Conservation (phyloP, 2,797 vertebrate species). For the Eulemur mongoz region DNA sequence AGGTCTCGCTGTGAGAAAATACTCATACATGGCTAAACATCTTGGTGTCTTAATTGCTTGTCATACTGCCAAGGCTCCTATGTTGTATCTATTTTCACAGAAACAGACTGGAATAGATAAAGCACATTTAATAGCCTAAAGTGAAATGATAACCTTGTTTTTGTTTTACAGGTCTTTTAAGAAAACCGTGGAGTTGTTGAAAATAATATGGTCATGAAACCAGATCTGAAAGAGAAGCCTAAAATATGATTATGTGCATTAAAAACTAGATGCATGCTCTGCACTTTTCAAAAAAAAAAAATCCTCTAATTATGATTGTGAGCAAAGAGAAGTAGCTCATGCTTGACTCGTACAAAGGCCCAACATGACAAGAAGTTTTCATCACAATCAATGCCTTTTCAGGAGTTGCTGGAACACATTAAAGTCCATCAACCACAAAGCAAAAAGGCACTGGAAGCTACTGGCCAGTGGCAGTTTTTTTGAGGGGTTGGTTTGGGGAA, state of each 20-base stretch:
- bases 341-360: conserved; percentile 58
- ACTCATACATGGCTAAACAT: conserved; percentile 87
- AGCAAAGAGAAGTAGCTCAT: conserved; percentile 70
- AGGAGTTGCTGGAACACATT: background rate
- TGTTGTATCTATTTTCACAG: conserved; percentile 84
- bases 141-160: conserved; percentile 70
- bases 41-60: conserved; percentile 89
- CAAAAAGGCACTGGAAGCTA: conserved; percentile 1
- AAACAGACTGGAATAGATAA: conserved; percentile 83
- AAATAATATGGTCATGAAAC: conserved; percentile 59
- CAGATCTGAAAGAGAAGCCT: conserved; percentile 19
- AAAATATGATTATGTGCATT: conserved; percentile 52
- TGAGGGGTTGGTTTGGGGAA: background rate
- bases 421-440: background rate
- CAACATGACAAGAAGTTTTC: conserved; percentile 70
- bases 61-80: conserved; percentile 84
- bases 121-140: conserved; percentile 80
- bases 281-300: conserved; percentile 52
- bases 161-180: conserved; percentile 64
- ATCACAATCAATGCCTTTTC: conserved; percentile 67
- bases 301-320: conserved; percentile 73
- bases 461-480: background rate
- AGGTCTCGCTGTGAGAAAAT: conserved; percentile 88
- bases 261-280: conserved; percentile 28
- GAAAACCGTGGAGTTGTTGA: conserved; percentile 27